A percentile compares a stretch with the other conserved stretches of the same genome.
Evolutionary conservation across 2,797 vertebrate genomes (phyloP).

Genomic region (Sebastes diaconus): DNA sequence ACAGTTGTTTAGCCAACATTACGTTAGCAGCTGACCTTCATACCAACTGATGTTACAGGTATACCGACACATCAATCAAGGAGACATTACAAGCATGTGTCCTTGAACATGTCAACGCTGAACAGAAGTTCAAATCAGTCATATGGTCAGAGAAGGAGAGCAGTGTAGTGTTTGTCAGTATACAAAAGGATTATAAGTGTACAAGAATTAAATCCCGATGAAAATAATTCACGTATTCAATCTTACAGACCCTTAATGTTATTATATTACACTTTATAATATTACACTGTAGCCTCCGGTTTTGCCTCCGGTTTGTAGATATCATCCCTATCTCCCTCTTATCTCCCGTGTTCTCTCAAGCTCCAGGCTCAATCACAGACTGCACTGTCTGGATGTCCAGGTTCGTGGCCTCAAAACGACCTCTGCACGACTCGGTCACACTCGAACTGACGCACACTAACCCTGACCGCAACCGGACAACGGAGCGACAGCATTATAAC

Average conservation of each 20-base stretch:
- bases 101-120: constrained; percentile 37
- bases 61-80: constrained; percentile 47
- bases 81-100: constrained; percentile 29
- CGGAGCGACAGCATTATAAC: constrained; percentile 46
- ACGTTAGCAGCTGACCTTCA: constrained; percentile 35
- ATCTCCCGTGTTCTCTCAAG: constrained; percentile 19
- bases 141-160: constrained; percentile 14
- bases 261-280: too few relatives aligned
- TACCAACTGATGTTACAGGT: constrained; percentile 10
- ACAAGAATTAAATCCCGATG: neutral
- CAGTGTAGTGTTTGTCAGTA: neutral
- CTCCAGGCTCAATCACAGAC: constrained; percentile 17
- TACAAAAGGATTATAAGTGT: constrained; percentile 8
- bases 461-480: constrained; percentile 58
- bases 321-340: constrained; percentile 2
- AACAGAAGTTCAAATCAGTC: constrained; percentile 39
- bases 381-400: neutral
- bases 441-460: constrained; percentile 57
- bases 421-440: constrained; percentile 28
- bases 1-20: neutral
- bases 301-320: constrained; percentile 1
- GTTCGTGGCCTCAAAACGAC: constrained; percentile 52
- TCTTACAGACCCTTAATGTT: neutral
- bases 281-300: neutral
- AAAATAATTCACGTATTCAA: constrained; percentile 18